phyloP scores from a whole-genome alignment of 2,888 invertebrate genomes.

The Notodonta dromedarius region DNA sequence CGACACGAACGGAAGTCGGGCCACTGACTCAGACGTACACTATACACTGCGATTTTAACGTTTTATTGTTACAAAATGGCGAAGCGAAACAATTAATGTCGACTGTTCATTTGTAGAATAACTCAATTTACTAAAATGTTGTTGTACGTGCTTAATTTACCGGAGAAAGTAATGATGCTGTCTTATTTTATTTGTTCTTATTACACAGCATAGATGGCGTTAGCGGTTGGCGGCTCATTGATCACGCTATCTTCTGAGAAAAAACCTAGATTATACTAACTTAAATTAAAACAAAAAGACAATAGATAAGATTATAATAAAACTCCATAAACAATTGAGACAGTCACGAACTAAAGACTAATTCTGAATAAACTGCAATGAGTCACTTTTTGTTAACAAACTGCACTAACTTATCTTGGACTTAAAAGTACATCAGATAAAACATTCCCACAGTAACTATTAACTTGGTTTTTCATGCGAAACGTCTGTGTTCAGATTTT shows the following conservation, averaged over 20 bases:
- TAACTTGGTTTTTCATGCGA: constrained; percentile 22
- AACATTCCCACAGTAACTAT: constrained; percentile 19
- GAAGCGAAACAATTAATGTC: constrained; percentile 27
- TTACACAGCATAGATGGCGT: constrained; percentile 18
- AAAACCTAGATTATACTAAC: not conserved
- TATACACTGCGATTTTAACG: constrained; percentile 37
- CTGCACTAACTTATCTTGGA: constrained; percentile 14
- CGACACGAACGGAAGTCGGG: constrained; percentile 62
- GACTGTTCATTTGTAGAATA: not conserved
- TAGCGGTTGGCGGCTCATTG: constrained; percentile 1
- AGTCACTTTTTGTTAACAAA: constrained; percentile 15
- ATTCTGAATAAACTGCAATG: constrained; percentile 12
- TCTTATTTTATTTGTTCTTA: constrained; percentile 3
- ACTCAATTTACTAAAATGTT: not conserved
- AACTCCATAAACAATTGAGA: constrained; percentile 8
- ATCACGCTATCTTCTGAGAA: not conserved
- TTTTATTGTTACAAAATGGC: constrained; percentile 53
- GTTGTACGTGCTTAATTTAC: not conserved
- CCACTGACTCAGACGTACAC: constrained; percentile 64
- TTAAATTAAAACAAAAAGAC: constrained; percentile 1
- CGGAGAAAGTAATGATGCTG: not conserved
- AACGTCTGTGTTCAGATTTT: constrained; percentile 29
- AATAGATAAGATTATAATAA: not conserved
- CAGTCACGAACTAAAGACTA: constrained; percentile 14
- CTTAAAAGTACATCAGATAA: constrained; percentile 15